phyloP scores from a whole-genome alignment of 2,888 invertebrate genomes.

The Trileptium ribeirensis region DNA sequence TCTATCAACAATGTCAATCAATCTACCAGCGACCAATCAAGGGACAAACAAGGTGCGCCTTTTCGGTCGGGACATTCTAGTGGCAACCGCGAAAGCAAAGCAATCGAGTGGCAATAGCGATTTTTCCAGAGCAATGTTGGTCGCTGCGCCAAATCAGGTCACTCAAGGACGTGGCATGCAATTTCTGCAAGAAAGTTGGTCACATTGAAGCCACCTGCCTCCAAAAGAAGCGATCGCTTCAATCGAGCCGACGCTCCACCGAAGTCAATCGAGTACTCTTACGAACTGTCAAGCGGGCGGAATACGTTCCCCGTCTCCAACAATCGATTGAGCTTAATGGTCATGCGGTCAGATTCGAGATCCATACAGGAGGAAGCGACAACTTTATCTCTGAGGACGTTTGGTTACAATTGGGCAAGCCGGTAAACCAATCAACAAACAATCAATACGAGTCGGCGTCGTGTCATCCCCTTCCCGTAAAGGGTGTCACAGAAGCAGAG shows the following conservation, averaged over 20 bases:
- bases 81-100: too few relatives aligned
- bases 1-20: slow-evolving; percentile 27
- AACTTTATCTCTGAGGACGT: not conserved
- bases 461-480: not conserved
- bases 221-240: too few relatives aligned
- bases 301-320: slow-evolving; percentile 18
- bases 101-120: too few relatives aligned
- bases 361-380: slow-evolving; percentile 22
- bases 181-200: not conserved
- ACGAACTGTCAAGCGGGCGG: slow-evolving; percentile 10
- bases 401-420: not conserved
- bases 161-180: slow-evolving; percentile 24
- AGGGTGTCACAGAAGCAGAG: too few relatives aligned
- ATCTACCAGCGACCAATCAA: not conserved
- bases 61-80: too few relatives aligned
- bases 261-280: not conserved
- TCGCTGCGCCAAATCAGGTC: too few relatives aligned
- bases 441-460: not conserved
- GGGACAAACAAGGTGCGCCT: too few relatives aligned
- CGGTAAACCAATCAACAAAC: not conserved
- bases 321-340: slow-evolving; percentile 16
- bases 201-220: not conserved
- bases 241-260: not conserved
- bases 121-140: too few relatives aligned
- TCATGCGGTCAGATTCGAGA: slow-evolving; percentile 16